A percentile compares a stretch with the other conserved stretches of the same genome.
Conservation (phyloP, 2,888 invertebrate genomes). For the Cryptocheilus praepositus region DNA sequence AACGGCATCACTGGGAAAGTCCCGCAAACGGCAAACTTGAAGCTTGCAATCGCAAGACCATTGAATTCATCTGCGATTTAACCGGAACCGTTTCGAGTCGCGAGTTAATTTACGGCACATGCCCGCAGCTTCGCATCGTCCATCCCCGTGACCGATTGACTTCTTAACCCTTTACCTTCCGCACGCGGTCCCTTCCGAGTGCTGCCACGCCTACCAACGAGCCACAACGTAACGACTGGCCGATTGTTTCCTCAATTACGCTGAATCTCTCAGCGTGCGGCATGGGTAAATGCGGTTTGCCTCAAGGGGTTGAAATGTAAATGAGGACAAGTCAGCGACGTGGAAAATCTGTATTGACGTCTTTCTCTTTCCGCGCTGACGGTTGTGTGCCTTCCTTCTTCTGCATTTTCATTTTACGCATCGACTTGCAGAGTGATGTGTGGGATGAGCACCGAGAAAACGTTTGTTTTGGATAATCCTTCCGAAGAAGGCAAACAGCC, state of each 20-base stretch:
- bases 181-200: not conserved
- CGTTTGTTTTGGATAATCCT: conserved; percentile 40
- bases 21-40: conserved; percentile 1
- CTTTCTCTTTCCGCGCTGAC: not conserved
- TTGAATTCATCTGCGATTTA: conserved; percentile 5
- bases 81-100: not conserved
- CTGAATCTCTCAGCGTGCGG: conserved; percentile 29
- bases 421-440: too few species aligned
- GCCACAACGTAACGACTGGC: conserved; percentile 60
- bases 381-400: not conserved
- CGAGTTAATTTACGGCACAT: conserved; percentile 10
- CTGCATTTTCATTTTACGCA: not conserved
- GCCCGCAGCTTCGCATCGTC: conserved; percentile 7
- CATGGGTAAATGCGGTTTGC: too few species aligned
- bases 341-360: not conserved
- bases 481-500: conserved; percentile 27
- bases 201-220: conserved; percentile 3
- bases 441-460: too few species aligned
- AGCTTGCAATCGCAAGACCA: not conserved
- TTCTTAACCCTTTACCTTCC: conserved; percentile 24
- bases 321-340: not conserved
- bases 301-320: not conserved
- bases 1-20: not conserved
- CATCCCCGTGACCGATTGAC: conserved; percentile 30
- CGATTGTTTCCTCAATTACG: conserved; percentile 54